Base-by-base conservation (phyloP, 2,888 invertebrate genomes). In the Caenorhabditis sp. region DNA sequence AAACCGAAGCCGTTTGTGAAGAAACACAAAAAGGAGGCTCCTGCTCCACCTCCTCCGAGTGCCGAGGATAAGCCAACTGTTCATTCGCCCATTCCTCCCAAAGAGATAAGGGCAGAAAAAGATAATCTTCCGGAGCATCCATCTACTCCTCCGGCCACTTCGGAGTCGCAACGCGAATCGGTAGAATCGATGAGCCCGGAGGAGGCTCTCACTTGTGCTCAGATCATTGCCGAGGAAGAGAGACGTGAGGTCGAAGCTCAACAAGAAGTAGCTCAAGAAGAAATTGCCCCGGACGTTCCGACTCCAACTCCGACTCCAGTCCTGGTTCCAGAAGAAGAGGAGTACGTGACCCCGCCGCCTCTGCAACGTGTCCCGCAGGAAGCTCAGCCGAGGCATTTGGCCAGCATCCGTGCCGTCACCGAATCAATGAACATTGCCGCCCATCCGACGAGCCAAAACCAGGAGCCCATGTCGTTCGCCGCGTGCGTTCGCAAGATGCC, bases 361-460 rank as follows among this genome's bases (percentile, higher is more conserved):
- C 20, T 68, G 6, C 58, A 58, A 43, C 66, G 66, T 58, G 58
- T 68, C n/a, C 56, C 66, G 9, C 32, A 50, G 30, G 27, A 48
- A 1, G 58, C 39, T 20, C 30, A 37, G 8, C 50, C 27, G 7
- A 26, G 20, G 4, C 41, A 41, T 15, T 41, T 66, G 1, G 66
- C 66, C 5, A 66, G 50, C 41, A 68, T 68, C 17, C 66, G 66
- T 6, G 56, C 66, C 26, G 58, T 58, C 43, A 35, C 66, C 32
- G 66, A 68, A n/a, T 68, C 66, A 17, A 41, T 68, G 66, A 68
- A 68, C 48, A 68, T 68, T 37, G 50, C 68, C 17, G 68, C 68
- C 6, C 24, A 58, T 35, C 58, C 50, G 11, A 1, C n/a, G 11
- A 35, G 30, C 30, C 30, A 30, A 5, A 22, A 45, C 8, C 22